Percentiles rank a stretch among this genome's conserved stretches.
phyloP scores from a whole-genome alignment of 2,113 vertebrate species.

The Myodes glareolus region DNA sequence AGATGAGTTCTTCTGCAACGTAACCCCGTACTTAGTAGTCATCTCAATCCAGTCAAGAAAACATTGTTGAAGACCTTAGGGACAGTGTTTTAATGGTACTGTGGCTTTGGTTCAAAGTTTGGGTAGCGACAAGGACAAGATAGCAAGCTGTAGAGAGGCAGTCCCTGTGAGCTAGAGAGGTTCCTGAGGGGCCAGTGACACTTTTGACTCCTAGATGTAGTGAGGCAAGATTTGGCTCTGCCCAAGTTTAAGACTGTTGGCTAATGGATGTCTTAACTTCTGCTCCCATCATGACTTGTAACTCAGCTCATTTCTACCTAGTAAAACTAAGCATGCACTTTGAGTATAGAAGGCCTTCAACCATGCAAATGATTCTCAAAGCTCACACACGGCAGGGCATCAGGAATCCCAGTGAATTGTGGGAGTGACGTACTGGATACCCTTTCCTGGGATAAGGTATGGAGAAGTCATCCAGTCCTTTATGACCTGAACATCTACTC shows the following conservation, averaged over 20 bases:
- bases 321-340: constrained; percentile 44
- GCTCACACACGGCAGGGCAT: not conserved
- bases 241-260: not conserved
- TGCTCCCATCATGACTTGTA: not conserved
- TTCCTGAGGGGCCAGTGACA: not conserved
- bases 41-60: not conserved
- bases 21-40: not conserved
- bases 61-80: not conserved
- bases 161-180: not conserved
- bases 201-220: not conserved
- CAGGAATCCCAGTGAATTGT: not conserved
- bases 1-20: not conserved
- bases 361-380: not conserved
- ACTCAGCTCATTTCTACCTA: not conserved
- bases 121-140: not conserved
- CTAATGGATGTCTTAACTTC: constrained; percentile 12
- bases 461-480: not conserved
- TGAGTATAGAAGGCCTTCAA: not conserved
- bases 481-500: not conserved
- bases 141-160: not conserved
- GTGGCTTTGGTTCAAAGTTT: not conserved
- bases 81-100: not conserved
- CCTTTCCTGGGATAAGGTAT: not conserved
- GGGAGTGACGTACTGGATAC: not conserved
- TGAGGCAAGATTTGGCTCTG: not conserved